Conservation (phyloP, 2,888 invertebrate genomes). For the Aphelenchoides bicaudatus region DNA sequence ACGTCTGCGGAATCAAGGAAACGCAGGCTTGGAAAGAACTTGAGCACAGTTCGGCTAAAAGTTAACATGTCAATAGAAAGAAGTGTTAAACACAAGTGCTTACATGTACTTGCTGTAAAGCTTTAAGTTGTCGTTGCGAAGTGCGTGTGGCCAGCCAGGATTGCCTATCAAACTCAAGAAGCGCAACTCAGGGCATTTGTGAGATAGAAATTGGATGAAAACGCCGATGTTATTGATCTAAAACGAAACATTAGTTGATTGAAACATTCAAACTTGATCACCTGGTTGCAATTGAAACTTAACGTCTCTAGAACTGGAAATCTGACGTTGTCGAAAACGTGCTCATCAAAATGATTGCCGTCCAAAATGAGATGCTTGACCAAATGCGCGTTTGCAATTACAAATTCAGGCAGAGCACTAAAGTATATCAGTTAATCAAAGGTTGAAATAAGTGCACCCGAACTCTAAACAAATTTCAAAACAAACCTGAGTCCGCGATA, state of each 20-base stretch:
- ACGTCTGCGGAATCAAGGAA: constrained; percentile 29
- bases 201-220: constrained; percentile 36
- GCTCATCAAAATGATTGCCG: constrained; percentile 47
- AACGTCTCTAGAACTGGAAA: constrained; percentile 33
- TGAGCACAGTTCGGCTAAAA: constrained; percentile 27
- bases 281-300: constrained; percentile 37
- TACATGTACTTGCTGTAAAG: constrained; percentile 20
- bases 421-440: too few species aligned
- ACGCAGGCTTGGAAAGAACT: constrained; percentile 26
- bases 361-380: constrained; percentile 46
- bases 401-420: constrained; percentile 40
- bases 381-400: constrained; percentile 36
- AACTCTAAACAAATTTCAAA: too few species aligned
- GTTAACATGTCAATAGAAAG: constrained; percentile 16
- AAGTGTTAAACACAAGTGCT: constrained; percentile 10
- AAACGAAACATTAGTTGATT: too few species aligned
- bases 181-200: constrained; percentile 42
- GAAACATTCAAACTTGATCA: too few species aligned
- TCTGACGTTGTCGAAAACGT: constrained; percentile 38
- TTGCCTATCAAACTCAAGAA: constrained; percentile 42
- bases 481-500: too few species aligned
- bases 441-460: too few species aligned
- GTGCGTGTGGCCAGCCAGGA: constrained; percentile 47
- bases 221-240: constrained; percentile 42
- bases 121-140: constrained; percentile 20